phyloP scores from a whole-genome alignment of 1,140 invertebrate genomes.

The Neotoxoptera formosana region DNA sequence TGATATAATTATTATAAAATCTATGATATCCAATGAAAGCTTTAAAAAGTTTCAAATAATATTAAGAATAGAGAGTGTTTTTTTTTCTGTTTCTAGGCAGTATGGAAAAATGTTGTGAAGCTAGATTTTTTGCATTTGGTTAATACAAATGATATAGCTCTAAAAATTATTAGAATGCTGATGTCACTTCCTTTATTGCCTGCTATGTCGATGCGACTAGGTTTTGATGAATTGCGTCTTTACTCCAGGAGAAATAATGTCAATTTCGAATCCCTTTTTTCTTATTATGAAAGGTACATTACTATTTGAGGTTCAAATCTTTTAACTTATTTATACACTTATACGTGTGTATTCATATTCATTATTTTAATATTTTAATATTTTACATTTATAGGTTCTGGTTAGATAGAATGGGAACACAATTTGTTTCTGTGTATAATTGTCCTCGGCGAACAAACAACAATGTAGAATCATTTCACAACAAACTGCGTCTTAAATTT shows the following conservation, averaged over 20 bases:
- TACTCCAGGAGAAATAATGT: neutral
- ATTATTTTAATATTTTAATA: neutral
- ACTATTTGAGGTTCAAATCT: neutral
- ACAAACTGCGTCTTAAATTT: neutral
- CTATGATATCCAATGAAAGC: too few relatives aligned
- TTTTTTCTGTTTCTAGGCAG: constrained; percentile 2
- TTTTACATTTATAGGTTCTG: neutral
- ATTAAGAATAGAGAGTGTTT: neutral
- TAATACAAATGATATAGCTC: neutral
- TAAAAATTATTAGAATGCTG: constrained; percentile 10
- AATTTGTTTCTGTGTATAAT: neutral
- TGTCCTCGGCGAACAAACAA: neutral
- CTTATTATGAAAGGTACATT: constrained; percentile 12
- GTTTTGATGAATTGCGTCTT: neutral
- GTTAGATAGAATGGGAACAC: neutral
- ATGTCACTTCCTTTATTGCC: neutral
- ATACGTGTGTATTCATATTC: neutral
- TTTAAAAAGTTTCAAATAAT: neutral
- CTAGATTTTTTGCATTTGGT: neutral
- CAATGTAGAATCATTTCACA: neutral
- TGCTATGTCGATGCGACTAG: neutral
- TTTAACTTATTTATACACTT: neutral
- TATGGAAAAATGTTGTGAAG: neutral
- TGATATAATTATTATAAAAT: neutral
- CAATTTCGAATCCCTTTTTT: neutral